These are phyloP conservation scores for Pristionchus entomophagus DNA, from an alignment of 2,888 invertebrate genomes.

Conservation along the genomic window DNA sequence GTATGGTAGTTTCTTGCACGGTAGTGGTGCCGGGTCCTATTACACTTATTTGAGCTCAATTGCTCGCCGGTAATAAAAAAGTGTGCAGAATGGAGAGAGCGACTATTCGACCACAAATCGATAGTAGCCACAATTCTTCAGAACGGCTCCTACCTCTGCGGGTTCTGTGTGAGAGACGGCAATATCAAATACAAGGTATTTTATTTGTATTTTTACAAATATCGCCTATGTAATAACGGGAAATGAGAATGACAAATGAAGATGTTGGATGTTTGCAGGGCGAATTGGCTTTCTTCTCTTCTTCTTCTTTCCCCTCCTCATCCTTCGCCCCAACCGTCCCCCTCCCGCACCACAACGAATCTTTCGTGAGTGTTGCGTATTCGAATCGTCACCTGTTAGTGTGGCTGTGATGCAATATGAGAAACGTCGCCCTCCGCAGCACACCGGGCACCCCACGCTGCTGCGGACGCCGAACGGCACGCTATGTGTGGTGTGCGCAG, in stretches of 20 bases:
- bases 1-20: too few species aligned
- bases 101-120: too few species aligned
- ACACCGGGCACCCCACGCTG: neutral
- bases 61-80: too few species aligned
- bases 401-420: neutral
- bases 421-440: neutral
- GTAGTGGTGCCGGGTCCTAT: too few species aligned
- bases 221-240: neutral
- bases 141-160: conserved; percentile 17
- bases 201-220: neutral
- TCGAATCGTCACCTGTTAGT: too few species aligned
- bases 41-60: too few species aligned
- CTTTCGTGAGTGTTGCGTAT: conserved; percentile 5
- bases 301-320: neutral
- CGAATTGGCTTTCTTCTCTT: neutral
- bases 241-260: neutral
- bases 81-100: too few species aligned
- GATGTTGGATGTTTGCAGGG: neutral
- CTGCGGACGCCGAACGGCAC: neutral
- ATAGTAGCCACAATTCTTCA: neutral
- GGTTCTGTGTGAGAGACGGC: conserved; percentile 1
- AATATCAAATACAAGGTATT: neutral
- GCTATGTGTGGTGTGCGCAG: neutral
- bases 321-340: neutral
- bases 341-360: neutral